Conservation (phyloP, 2,888 invertebrate genomes). For the Dorcus parallelipipedus region DNA sequence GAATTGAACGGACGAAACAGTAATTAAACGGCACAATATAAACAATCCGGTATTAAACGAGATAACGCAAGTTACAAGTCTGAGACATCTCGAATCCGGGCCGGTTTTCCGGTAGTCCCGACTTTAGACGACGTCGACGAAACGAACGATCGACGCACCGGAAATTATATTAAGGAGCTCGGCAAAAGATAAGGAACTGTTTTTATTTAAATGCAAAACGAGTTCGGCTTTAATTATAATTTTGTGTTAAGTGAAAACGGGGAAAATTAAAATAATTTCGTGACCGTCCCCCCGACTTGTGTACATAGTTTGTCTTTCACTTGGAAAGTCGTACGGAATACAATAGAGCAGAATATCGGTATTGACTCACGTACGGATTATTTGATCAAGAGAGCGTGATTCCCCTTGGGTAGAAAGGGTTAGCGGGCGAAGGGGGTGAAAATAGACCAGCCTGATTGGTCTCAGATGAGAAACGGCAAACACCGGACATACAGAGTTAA, state of each 20-base stretch:
- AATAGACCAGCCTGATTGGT: conserved; percentile 33
- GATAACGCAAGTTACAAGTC: conserved; percentile 25
- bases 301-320: conserved; percentile 5
- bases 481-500: conserved; percentile 40
- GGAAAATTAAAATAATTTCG: too few species aligned
- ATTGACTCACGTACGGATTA: conserved; percentile 31
- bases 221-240: too few species aligned
- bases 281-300: background rate
- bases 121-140: background rate
- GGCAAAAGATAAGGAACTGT: conserved; percentile 4
- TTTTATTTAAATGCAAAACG: conserved; percentile 1
- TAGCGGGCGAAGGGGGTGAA: conserved; percentile 18
- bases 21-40: conserved; percentile 19
- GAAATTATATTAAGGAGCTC: conserved; percentile 9
- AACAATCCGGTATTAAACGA: conserved; percentile 28
- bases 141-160: background rate
- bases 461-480: conserved; percentile 39
- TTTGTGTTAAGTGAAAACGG: too few species aligned
- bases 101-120: conserved; percentile 10
- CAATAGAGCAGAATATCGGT: conserved; percentile 18
- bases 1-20: background rate
- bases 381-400: conserved; percentile 32
- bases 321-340: conserved; percentile 8
- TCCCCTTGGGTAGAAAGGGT: conserved; percentile 27
- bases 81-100: conserved; percentile 15